Conservation (phyloP, 2,113 vertebrate genomes). For the Euleptes europaea region DNA sequence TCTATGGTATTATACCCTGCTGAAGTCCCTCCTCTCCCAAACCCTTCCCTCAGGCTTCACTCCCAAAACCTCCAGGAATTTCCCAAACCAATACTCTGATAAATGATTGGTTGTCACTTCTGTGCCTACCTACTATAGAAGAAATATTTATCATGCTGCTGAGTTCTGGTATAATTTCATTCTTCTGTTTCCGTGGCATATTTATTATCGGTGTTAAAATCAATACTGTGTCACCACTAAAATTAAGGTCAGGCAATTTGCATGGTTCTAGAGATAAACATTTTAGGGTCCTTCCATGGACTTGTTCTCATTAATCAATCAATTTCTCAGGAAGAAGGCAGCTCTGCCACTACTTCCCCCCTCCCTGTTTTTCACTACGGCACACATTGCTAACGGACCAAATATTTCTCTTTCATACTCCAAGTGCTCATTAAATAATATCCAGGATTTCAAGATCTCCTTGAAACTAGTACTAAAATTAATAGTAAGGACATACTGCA, state of each 20-base stretch:
- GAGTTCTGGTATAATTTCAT: background rate
- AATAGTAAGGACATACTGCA: background rate
- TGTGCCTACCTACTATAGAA: background rate
- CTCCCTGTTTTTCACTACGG: conserved; percentile 21
- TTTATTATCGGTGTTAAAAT: conserved; percentile 1
- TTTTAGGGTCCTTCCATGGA: too few species aligned
- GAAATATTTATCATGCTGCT: background rate
- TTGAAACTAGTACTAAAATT: conserved; percentile 1
- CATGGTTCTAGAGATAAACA: background rate
- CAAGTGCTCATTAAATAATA: conserved; percentile 1
- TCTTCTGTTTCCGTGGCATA: background rate
- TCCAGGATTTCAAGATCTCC: background rate
- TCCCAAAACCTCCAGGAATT: too few species aligned
- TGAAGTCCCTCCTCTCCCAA: too few species aligned
- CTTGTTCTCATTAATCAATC: background rate
- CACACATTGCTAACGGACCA: conserved; percentile 34
- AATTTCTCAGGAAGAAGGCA: background rate
- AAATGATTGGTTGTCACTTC: background rate
- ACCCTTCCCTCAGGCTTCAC: too few species aligned
- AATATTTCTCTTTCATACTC: conserved; percentile 39
- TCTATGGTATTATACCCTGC: too few species aligned
- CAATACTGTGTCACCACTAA: background rate
- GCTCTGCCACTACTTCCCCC: conserved; percentile 15
- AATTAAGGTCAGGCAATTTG: conserved; percentile 26
- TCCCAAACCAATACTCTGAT: conserved; percentile 9